Conservation (phyloP, 2,113 vertebrate genomes). For the Pipra filicauda region DNA sequence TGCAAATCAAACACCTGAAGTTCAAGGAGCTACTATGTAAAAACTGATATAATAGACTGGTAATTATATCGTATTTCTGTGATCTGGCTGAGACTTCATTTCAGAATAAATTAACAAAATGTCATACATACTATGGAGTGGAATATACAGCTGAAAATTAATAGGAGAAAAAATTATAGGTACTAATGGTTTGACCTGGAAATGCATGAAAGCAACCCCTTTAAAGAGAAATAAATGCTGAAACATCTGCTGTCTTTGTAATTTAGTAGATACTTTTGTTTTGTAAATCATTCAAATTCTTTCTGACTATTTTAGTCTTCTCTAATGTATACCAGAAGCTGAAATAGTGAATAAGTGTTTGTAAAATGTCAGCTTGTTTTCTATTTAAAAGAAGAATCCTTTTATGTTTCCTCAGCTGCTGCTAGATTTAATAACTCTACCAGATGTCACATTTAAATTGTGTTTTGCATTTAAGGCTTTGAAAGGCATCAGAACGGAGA, state of each 20-base stretch:
- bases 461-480: neutral
- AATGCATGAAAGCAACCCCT: neutral
- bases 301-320: conserved; percentile 41
- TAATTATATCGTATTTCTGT: neutral
- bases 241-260: conserved; percentile 52
- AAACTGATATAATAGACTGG: neutral
- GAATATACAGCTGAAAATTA: neutral
- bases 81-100: neutral
- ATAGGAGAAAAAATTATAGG: neutral
- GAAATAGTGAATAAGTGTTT: conserved; percentile 34
- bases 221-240: conserved; percentile 38
- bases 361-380: conserved; percentile 21
- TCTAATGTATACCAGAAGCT: conserved; percentile 18
- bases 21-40: neutral
- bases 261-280: conserved; percentile 33
- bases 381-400: conserved; percentile 25
- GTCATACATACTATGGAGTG: neutral
- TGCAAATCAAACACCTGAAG: neutral
- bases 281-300: conserved; percentile 36
- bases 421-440: conserved; percentile 33
- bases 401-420: conserved; percentile 41
- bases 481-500: neutral
- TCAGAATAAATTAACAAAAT: neutral
- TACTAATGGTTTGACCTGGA: neutral
- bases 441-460: conserved; percentile 51